Evolutionary conservation across 2,888 invertebrate genomes (phyloP).

Genomic region (Atherix ibis): DNA sequence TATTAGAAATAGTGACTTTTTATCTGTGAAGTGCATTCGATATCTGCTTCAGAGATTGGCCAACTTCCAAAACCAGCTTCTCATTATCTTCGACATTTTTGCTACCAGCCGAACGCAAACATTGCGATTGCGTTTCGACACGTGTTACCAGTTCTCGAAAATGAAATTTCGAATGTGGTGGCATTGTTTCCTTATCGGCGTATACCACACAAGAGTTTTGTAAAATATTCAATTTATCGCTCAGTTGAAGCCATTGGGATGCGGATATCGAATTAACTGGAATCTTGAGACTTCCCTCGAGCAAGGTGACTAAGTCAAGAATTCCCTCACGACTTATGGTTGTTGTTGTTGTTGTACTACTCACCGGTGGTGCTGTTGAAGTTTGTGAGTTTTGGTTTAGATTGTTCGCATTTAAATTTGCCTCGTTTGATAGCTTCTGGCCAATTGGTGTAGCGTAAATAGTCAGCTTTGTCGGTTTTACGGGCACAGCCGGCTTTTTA

Average conservation of each 20-base stretch:
- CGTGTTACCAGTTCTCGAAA: conserved; percentile 59
- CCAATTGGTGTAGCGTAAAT: conserved; percentile 62
- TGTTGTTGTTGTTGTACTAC: conserved; percentile 28
- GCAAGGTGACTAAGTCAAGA: conserved; percentile 46
- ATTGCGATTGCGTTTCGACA: conserved; percentile 51
- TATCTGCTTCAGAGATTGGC: conserved; percentile 32
- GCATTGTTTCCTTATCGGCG: conserved; percentile 59
- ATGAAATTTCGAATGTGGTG: conserved; percentile 77
- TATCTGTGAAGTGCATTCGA: conserved; percentile 34
- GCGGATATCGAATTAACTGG: conserved; percentile 34
- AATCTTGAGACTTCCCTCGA: conserved; percentile 48
- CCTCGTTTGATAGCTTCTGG: conserved; percentile 17
- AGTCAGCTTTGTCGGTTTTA: conserved; percentile 47
- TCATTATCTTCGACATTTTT: conserved; percentile 53
- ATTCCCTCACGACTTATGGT: conserved; percentile 41
- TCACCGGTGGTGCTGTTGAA: conserved; percentile 10
- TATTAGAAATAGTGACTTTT: no score
- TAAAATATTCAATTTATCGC: conserved; percentile 65
- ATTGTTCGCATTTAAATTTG: conserved; percentile 6
- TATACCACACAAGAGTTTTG: conserved; percentile 70
- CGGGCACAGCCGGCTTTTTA: conserved; percentile 54
- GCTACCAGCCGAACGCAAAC: conserved; percentile 50
- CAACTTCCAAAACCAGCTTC: conserved; percentile 51
- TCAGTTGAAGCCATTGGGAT: conserved; percentile 62
- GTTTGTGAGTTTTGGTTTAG: conserved; percentile 9